Evolutionary conservation across 1,140 invertebrate species (phyloP), one percentile per base, ranked within the genome.

Genomic region (Caenorhabditis tropicalis): DNA sequence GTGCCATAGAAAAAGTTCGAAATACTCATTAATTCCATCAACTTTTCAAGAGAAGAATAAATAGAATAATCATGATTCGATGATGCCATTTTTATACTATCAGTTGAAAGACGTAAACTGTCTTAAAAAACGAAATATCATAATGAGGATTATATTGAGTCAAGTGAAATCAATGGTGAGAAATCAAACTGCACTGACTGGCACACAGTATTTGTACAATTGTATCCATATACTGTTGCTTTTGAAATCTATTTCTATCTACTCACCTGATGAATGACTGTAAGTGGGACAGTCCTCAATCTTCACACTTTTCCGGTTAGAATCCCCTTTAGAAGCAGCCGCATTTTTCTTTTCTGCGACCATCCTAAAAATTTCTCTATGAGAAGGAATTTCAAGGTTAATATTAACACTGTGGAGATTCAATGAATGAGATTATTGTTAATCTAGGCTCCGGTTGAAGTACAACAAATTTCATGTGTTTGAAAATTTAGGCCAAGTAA

Each of bases 211-310:
- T 74, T 74, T 74, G 65, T 43, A 74, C 65, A 74, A 43, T 43
- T 74, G 65, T 74, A 21, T 12, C 65, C 29, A 43, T 65, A 24
- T 31, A 65, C 29, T 19, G 27, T 65, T 4, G 15, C 16, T 65
- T 65, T 65, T 24, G 15, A 27, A 36, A 36, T 9, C 7, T 58
- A n/a, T 29, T 19, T 31, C 7, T 19, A 29, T 10, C 31, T 19
- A 48, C 43, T 74, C 21, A 82, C 82, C 82, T 74, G 82, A 82
- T 1, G 82, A 82, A 53, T 70, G 56, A 36, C 39, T 56, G 24
- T 82, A 82, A 7, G 36, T 82, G 24, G 82, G 82, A 24, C 56
- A 65, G 16, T 82, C 82, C 10, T 74, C 82, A 16, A 82, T 82
- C 46, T 56, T 82, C 56, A 82, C 82, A n/a, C 65, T 74, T 43